These are phyloP conservation scores for Hemibagrus wyckioides DNA, from an alignment of 2,113 vertebrate species.

Conservation along the genomic window DNA sequence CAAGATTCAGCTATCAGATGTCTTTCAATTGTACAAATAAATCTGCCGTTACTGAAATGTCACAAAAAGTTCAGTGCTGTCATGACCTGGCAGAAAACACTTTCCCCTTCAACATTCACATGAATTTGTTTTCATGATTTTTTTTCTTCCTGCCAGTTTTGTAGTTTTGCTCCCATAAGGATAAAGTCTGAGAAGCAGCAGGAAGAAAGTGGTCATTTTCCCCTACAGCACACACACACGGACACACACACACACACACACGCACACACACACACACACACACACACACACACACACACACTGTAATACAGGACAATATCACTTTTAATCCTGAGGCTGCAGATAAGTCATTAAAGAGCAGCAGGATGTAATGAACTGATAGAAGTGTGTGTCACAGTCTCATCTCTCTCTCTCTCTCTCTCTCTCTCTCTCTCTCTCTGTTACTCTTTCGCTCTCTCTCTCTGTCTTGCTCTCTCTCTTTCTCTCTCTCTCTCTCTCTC, in stretches of 20 bases:
- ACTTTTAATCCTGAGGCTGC: background rate
- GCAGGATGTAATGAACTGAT: background rate
- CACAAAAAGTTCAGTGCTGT: background rate
- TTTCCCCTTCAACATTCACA: background rate
- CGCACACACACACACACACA: background rate
- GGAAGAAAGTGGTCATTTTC: background rate
- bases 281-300: background rate
- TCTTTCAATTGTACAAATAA: background rate
- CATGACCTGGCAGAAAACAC: background rate
- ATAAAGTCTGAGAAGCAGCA: no score
- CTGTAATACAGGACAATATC: background rate
- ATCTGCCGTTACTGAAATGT: background rate
- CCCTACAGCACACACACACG: no score
- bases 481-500: no score
- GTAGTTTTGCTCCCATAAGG: background rate
- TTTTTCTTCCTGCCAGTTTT: background rate
- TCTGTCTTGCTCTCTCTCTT: no score
- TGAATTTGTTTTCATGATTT: background rate
- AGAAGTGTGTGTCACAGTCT: background rate
- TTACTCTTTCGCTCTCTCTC: no score
- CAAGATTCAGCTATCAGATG: background rate
- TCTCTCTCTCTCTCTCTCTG: no score
- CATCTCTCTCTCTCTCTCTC: no score
- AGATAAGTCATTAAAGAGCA: background rate
- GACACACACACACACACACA: background rate